Percentiles rank a stretch among this genome's conserved stretches.
Evolutionary conservation across 2,888 invertebrate species (phyloP).

Genomic region (Phytoseiulus persimilis): DNA sequence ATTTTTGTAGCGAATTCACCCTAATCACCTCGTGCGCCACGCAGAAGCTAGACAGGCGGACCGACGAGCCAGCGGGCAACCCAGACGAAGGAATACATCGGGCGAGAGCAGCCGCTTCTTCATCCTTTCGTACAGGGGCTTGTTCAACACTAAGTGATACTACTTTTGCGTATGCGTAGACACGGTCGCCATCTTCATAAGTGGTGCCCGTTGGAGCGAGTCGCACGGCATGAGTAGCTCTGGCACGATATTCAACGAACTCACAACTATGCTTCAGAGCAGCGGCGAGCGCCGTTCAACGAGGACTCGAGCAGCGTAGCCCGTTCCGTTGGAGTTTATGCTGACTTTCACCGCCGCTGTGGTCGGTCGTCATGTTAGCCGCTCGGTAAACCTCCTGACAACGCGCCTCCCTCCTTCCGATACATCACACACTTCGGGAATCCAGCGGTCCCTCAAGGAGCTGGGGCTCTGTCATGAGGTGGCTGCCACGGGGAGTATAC

Average conservation of each 20-base stretch:
- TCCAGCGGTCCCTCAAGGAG: too few species aligned
- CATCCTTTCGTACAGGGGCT: not conserved
- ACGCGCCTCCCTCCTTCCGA: not conserved
- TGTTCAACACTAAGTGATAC: not conserved
- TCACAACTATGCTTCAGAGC: not conserved
- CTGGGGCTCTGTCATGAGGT: too few species aligned
- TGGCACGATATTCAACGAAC: not conserved
- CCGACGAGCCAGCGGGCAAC: not conserved
- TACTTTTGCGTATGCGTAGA: not conserved
- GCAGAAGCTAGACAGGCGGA: not conserved
- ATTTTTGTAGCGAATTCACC: not conserved
- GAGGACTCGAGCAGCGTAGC: not conserved
- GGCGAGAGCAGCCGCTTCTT: not conserved
- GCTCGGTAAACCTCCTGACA: not conserved
- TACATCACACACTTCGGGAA: too few species aligned
- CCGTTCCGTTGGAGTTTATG: not conserved
- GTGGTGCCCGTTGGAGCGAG: not conserved
- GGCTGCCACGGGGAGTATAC: too few species aligned
- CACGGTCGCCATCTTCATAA: conserved; percentile 5
- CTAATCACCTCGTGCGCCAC: not conserved
- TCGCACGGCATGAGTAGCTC: not conserved
- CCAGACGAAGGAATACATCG: not conserved
- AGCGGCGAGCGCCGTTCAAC: not conserved
- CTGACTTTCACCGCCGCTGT: not conserved
- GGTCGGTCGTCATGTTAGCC: not conserved